phyloP scores from a whole-genome alignment of 2,888 invertebrate genomes.

The Drosophila mayaguana region DNA sequence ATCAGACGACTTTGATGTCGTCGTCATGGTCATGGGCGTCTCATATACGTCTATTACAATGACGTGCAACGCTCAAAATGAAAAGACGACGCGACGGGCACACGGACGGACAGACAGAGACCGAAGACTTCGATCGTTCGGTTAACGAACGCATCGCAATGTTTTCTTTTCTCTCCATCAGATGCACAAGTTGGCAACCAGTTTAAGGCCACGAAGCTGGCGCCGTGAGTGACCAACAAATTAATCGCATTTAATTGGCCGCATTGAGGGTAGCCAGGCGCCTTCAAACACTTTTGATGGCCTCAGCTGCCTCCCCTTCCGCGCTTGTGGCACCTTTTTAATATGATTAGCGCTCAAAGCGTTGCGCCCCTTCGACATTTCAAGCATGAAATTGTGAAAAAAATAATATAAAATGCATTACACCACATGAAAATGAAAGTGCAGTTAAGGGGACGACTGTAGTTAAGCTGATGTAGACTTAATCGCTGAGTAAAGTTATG shows the following conservation, averaged over 20 bases:
- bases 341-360: constrained; percentile 28
- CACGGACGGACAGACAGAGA: neutral
- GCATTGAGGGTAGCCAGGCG: constrained; percentile 35
- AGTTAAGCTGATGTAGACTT: constrained; percentile 1
- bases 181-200: constrained; percentile 57
- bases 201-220: constrained; percentile 49
- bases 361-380: constrained; percentile 23
- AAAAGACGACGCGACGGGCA: constrained; percentile 14
- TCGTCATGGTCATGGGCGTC: constrained; percentile 81
- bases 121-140: constrained; percentile 45
- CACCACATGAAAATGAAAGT: constrained; percentile 70
- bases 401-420: constrained; percentile 35
- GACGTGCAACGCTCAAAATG: constrained; percentile 71
- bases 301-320: constrained; percentile 3
- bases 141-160: constrained; percentile 79
- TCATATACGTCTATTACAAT: constrained; percentile 57
- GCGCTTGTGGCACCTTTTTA: neutral
- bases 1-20: constrained; percentile 38
- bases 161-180: constrained; percentile 51
- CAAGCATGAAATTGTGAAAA: constrained; percentile 50
- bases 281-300: constrained; percentile 29
- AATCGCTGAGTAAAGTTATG: neutral
- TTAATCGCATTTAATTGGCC: constrained; percentile 76
- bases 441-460: constrained; percentile 14
- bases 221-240: constrained; percentile 67